Evolutionary conservation across 2,888 invertebrate species (phyloP), one percentile per base, ranked within the genome.

Genomic region (Xylota segnis): DNA sequence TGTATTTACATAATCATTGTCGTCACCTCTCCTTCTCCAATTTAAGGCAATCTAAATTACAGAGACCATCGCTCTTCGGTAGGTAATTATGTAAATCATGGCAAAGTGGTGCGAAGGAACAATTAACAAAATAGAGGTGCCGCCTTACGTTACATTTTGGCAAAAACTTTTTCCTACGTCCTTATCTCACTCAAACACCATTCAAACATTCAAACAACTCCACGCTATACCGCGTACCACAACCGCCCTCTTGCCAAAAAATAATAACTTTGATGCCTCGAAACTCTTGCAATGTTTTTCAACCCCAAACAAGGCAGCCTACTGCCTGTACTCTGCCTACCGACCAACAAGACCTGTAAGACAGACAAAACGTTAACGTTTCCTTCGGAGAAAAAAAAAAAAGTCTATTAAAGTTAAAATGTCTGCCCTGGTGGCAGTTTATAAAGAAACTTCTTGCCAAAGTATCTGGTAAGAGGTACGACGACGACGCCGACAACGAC

Each of bases 351-450:
- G 16, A 14, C 40, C 32, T 18, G 12, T 18, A 56, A 43, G 54
- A 27, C 32, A 54, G 68, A 18, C 56, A 52, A 54, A 54, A 10
- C 16, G 14, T 2, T 4, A 23, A 23, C 23, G 23, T 23, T 23
- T 23, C 23, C 2, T 29, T 37, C n/a, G 32, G 32, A 6, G 56
- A n/a, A n/a, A n/a, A n/a, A n/a, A n/a, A n/a, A n/a, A 47, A 66
- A 66, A 56, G 75, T 66, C 75, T 66, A 66, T 75, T 58, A 75
- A 75, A 75, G 56, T 58, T 58, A 75, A 75, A 65, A 75, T 29
- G 75, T 66, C 56, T 56, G 75, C 75, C 75, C 75, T 65, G 43
- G 23, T 75, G 75, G 75, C 75, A 66, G 27, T 75, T 74, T 63
- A 14, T 58, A 47, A 75, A 65, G 45, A 75, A 75, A 66, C 52